Evolutionary conservation across 2,113 vertebrate species (phyloP), one percentile per base, ranked within the genome.

Genomic region (Pygoscelis antarcticus): DNA sequence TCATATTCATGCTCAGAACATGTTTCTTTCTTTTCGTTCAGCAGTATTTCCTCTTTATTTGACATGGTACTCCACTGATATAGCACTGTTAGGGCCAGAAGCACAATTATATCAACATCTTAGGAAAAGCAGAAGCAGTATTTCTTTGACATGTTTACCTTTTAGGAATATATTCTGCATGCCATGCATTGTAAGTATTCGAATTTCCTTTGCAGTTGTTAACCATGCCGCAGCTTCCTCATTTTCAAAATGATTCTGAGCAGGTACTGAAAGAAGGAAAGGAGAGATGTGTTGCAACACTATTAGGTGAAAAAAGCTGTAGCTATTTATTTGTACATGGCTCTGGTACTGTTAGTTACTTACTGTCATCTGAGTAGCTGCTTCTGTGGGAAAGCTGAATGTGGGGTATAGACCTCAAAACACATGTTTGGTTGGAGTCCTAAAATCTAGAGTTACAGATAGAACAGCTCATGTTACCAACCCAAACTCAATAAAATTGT

Each of bases 101-200:
- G 77, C 52, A 78, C n/a, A 82, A 65, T 82, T 84, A 61, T 40
- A 87, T 83, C 81, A 91, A 7, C 34, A 52, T 74, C 21, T 70
- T 58, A 79, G 20, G 51, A 76, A 91, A 96, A 93, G 19, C 13
- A 90, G 52, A 81, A 83, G 8, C 34, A 82, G 9, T 34, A 79
- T 96, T 92, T 90, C n/a, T 90, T 85, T 92, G 83, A 78, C 38
- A 26, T 49, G 13, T 96, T 94, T 95, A 78, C n/a, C 51, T 83
- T 89, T 94, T 51, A 78, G 64, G 40, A 87, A 81, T 71, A 44
- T 40, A 68, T 69, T 95, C 46, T 88, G 4, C 29, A 58, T 34
- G 16, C 9, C 7, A 52, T 21, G 27, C 25, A 58, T 46, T 42
- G 11, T 57, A 92, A 72, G 87, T 68, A 77, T 68, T 82, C 62